These are phyloP conservation scores for Hippotragus niger DNA, from an alignment of 2,113 vertebrate species.

Conservation along the genomic window DNA sequence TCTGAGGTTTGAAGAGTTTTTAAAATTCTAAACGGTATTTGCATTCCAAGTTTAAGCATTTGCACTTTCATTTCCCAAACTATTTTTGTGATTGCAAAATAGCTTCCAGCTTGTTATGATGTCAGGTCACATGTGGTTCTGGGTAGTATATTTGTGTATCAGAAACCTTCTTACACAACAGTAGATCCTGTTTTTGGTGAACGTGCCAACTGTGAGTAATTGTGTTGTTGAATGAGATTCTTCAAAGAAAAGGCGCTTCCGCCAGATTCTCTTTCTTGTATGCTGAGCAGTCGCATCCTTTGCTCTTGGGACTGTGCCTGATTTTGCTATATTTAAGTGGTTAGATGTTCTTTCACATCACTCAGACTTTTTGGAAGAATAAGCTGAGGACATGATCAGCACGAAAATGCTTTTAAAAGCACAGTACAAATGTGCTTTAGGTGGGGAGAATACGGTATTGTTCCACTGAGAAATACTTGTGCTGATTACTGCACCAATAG, in stretches of 20 bases:
- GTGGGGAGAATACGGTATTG: background rate
- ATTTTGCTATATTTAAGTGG: background rate
- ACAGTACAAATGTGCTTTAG: background rate
- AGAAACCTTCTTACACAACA: background rate
- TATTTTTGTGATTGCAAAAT: slow-evolving; percentile 15
- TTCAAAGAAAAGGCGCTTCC: background rate
- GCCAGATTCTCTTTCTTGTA: background rate
- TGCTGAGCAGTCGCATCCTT: background rate
- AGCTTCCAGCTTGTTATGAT: background rate
- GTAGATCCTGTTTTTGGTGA: slow-evolving; percentile 16
- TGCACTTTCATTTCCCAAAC: background rate
- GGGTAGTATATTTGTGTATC: background rate
- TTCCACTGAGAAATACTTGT: background rate
- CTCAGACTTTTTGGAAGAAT: background rate
- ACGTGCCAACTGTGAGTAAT: background rate
- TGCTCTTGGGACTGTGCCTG: background rate
- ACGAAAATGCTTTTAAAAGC: slow-evolving; percentile 20
- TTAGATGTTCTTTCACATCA: background rate
- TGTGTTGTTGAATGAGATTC: slow-evolving; percentile 39
- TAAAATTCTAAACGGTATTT: background rate
- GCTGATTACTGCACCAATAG: background rate
- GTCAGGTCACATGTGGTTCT: background rate
- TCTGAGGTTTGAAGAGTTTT: background rate
- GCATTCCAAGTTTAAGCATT: slow-evolving; percentile 13
- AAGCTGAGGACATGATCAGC: background rate